Conservation (phyloP, 2,113 vertebrate species). For the Calidris pugnax region DNA sequence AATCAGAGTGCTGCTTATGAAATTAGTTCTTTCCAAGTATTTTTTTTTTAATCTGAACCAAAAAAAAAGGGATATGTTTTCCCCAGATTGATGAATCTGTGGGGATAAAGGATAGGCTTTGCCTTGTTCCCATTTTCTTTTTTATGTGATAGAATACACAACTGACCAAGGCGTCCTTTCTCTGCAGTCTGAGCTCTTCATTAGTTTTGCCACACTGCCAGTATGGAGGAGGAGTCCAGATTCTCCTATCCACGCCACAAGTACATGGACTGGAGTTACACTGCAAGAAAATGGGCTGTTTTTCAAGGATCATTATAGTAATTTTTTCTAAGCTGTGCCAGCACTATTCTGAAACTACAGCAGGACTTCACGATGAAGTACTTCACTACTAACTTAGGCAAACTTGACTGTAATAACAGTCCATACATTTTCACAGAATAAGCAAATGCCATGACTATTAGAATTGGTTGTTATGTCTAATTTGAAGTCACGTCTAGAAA, state of each 20-base stretch:
- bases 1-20: neutral
- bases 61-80: neutral
- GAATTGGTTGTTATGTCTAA: neutral
- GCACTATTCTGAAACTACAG: neutral
- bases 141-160: neutral
- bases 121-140: neutral
- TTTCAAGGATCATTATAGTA: neutral
- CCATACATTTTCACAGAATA: neutral
- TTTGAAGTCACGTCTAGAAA: neutral
- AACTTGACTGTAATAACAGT: neutral
- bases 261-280: neutral
- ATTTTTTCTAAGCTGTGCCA: neutral
- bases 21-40: neutral
- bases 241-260: neutral
- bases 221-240: neutral
- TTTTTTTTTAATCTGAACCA: neutral
- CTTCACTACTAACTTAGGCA: neutral
- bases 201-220: neutral
- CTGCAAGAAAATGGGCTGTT: neutral
- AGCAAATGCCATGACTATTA: neutral
- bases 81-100: neutral
- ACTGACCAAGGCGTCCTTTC: neutral
- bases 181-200: neutral
- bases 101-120: neutral
- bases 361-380: neutral